Percentiles rank a stretch among this genome's conserved stretches.
These are phyloP conservation scores for Agriotes lineatus DNA, from an alignment of 2,888 invertebrate genomes.

Conservation along the genomic window DNA sequence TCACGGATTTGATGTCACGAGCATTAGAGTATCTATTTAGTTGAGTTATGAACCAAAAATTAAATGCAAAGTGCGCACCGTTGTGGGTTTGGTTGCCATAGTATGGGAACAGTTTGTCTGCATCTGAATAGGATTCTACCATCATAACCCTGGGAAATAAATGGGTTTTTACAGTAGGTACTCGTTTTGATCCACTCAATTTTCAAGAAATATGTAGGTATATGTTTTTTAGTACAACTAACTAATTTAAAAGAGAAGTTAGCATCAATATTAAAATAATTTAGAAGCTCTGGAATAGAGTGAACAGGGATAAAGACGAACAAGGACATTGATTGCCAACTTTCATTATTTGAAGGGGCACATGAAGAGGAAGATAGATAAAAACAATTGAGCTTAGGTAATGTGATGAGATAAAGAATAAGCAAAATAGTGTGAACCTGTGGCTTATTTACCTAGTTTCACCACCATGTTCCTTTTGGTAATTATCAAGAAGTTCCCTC, in stretches of 20 bases:
- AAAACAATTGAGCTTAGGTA: no score
- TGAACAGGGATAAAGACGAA: no score
- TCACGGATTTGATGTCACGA: slow-evolving; percentile 71
- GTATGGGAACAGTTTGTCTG: slow-evolving; percentile 73
- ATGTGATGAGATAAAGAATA: no score
- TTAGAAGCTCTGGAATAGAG: no score
- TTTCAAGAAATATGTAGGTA: no score
- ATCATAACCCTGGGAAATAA: slow-evolving; percentile 73
- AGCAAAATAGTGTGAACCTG: background rate
- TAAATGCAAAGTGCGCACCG: slow-evolving; percentile 83
- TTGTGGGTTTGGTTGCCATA: slow-evolving; percentile 69
- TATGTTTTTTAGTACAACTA: no score
- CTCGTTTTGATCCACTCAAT: no score
- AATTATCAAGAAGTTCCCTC: slow-evolving; percentile 74
- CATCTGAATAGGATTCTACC: slow-evolving; percentile 79
- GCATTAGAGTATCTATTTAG: slow-evolving; percentile 72
- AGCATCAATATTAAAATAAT: no score
- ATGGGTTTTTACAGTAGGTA: background rate
- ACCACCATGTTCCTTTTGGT: slow-evolving; percentile 61
- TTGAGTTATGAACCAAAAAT: slow-evolving; percentile 78
- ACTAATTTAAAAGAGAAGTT: no score
- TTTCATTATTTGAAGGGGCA: no score
- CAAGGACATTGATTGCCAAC: no score
- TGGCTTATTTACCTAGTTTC: slow-evolving; percentile 58
- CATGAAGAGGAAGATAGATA: no score